Evolutionary conservation across 2,888 invertebrate species (phyloP), one percentile per base, ranked within the genome.

Genomic region (Drosophila mulleri): DNA sequence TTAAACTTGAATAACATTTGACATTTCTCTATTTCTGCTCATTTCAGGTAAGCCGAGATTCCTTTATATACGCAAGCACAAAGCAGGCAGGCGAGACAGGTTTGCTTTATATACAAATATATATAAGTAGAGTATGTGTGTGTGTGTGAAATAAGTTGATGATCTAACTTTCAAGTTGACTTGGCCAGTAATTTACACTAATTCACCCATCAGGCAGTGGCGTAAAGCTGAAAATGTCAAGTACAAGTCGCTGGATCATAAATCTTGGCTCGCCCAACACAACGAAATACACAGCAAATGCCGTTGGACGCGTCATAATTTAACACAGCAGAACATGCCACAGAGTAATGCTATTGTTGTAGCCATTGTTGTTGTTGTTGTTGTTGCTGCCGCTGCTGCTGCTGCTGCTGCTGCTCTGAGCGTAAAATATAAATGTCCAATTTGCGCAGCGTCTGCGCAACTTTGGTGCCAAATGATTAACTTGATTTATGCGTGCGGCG

Each of bases 401-500:
- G 60, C 58, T 67, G 59, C 6, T 63, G 66, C 14, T 37, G 67
- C 65, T 42, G 66, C 67, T 74, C 57, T 54, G 57, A 76, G 80
- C 70, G 66, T 80, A 75, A 86, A 86, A 84, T 89, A 87, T 87
- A 89, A 87, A 87, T 87, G 86, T 87, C 88, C 86, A 89, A 89
- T 89, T 87, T 87, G 88, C 80, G 89, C 70, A 78, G 82, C 82
- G 78, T 75, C 82, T 78, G 80, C 64, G 67, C 63, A 75, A 80
- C 68, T 78, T 79, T 75, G 64, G 72, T 71, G 72, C 68, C 79
- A 84, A 87, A 87, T 87, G 86, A 87, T 87, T 89, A 87, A 87
- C 89, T 89, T 87, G 89, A 87, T 89, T 87, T 89, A 87, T 87
- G 89, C 86, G 89, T 87, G 86, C 64, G 88, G 88, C 85, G 81